Conservation (phyloP, 1,140 invertebrate species). For the Drosophila pectinifera region DNA sequence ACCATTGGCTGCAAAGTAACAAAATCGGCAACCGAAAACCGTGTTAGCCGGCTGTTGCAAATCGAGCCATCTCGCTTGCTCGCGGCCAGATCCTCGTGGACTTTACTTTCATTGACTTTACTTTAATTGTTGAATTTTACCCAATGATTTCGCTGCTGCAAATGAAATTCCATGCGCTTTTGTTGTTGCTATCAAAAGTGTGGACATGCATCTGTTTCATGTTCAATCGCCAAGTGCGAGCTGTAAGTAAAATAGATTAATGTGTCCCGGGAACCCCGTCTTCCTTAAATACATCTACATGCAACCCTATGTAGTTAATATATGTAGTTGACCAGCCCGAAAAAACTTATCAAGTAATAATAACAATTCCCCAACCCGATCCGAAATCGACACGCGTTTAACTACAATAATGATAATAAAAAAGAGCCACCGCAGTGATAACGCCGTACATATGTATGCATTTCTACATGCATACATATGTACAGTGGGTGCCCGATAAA, state of each 20-base stretch:
- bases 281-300: neutral
- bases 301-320: neutral
- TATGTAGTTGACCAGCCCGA: neutral
- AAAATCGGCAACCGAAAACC: neutral
- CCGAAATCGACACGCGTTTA: slow-evolving; percentile 8
- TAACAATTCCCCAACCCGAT: slow-evolving; percentile 22
- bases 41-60: slow-evolving; percentile 28
- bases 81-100: slow-evolving; percentile 15
- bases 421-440: slow-evolving; percentile 35
- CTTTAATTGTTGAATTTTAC: slow-evolving; percentile 19
- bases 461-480: neutral
- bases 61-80: slow-evolving; percentile 8
- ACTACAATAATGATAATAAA: slow-evolving; percentile 28
- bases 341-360: slow-evolving; percentile 4
- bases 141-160: slow-evolving; percentile 97
- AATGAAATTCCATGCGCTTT: slow-evolving; percentile 98
- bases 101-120: slow-evolving; percentile 12
- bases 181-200: slow-evolving; percentile 97
- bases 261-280: neutral
- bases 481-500: slow-evolving; percentile 1
- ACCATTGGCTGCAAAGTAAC: slow-evolving; percentile 8
- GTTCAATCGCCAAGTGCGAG: slow-evolving; percentile 97
- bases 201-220: slow-evolving; percentile 99
- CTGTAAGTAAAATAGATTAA: slow-evolving; percentile 89
- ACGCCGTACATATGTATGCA: neutral